Evolutionary conservation across 2,888 invertebrate species (phyloP), one percentile per base, ranked within the genome.

Genomic region (Dioctria rufipes): DNA sequence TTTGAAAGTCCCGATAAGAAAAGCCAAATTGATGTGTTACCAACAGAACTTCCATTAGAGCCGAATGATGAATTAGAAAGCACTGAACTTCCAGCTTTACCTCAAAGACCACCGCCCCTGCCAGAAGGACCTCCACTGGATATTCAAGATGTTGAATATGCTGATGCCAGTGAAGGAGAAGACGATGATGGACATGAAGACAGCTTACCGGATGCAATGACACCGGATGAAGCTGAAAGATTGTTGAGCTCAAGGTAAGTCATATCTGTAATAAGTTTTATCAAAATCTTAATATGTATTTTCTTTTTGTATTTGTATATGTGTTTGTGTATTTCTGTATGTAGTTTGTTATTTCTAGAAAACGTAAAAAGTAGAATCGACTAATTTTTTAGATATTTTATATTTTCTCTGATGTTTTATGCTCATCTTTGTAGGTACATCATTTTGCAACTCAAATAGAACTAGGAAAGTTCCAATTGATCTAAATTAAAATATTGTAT

Each of bases 211-310:
- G 91, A 91, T 86, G 89, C 89, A 58, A 94, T 94, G 96, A 96
- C 96, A 84, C 94, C 95, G 78, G 95, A 95, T 86, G 96, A 96
- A 89, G 96, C 96, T 11, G 95, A 96, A 88, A 93, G 94, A 90
- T 90, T 96, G 87, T 92, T 96, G 86, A 96, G 96, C 89, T 93
- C 94, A 86, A 95, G 95, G 96, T 95, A 89, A 90, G 90, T 89
- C 71, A 80, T 82, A 46, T 25, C 25, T 25, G 81, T 66, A 83
- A 25, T 84, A 61, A 80, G 9, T 51, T 58, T 67, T n/a, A 25
- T 25, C 25, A 25, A 25, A 25, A 25, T 8, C 5, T 49, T 13
- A 37, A 58, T 13, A 11, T 40, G 39, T 6, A 8, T 71, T 11
- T 71, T 5, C 63, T 65, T 46, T 11, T 8, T 61, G 46, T 3